Evolutionary conservation across 2,888 invertebrate species (phyloP), one percentile per base, ranked within the genome.

Genomic region (Synergus laeviventris): DNA sequence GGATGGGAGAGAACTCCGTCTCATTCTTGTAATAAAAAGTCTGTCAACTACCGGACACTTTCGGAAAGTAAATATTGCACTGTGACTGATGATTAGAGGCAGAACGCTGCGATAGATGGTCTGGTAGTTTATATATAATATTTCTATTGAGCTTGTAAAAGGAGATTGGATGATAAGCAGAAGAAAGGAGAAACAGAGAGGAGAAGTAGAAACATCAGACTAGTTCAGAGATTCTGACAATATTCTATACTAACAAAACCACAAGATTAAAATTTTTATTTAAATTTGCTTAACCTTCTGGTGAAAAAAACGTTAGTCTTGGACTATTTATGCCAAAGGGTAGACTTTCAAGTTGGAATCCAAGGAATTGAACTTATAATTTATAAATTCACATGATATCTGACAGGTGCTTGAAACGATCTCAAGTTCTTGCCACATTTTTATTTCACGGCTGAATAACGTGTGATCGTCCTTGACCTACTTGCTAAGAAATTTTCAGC

Each of bases 401-500:
- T 14, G 59, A 59, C 24, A 59, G 59, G 21, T 24, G 24, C 24
- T 14, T 14, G 5, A 14, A 14, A 14, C 7, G 59, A 59, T 24
- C 24, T 21, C 2, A 62, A 38, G 11, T 62, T 38, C 11, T 61
- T 18, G 62, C 38, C 11, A 11, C 24, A 70, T 31, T 70, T 8
- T 31, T 24, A 49, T 49, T 70, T 70, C 24, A 49, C 45, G 11
- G 18, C 31, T 49, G 45, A 70, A 49, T 45, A 31, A 21, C n/a
- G 31, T 16, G 11, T 70, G n/a, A 70, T 70, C n/a, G 49, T 54
- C 49, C 49, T 70, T 70, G 70, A 49, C 70, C 49, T 45, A n/a
- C n/a, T 70, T 70, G 9, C 31, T 70, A n/a, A 70, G 45, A 70
- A 49, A 49, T 24, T 59, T 70, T 11, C 16, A 49, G 49, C 16